phyloP scores from a whole-genome alignment of 2,888 invertebrate species.

The Phaonia tiefii region DNA sequence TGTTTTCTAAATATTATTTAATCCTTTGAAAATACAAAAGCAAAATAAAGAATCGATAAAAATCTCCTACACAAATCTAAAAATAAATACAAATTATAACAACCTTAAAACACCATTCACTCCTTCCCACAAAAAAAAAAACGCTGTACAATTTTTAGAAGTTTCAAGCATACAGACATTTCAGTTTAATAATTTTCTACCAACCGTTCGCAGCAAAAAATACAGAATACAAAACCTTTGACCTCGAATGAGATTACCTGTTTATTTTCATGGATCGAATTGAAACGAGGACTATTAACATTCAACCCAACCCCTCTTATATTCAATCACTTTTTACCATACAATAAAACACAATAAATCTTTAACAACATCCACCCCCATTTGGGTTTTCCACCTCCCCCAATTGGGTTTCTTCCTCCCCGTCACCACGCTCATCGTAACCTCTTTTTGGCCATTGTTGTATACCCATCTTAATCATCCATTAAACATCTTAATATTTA shows the following conservation, averaged over 20 bases:
- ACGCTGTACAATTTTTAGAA: background rate
- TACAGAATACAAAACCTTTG: slow-evolving; percentile 40
- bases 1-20: too few relatives aligned
- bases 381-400: background rate
- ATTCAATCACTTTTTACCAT: too few relatives aligned
- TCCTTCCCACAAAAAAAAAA: background rate
- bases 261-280: slow-evolving; percentile 17
- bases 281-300: slow-evolving; percentile 17
- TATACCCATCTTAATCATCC: slow-evolving; percentile 60
- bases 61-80: background rate
- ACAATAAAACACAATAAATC: background rate
- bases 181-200: slow-evolving; percentile 29
- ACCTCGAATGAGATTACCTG: slow-evolving; percentile 61
- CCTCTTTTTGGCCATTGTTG: slow-evolving; percentile 37
- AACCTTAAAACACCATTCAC: slow-evolving; percentile 36
- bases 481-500: slow-evolving; percentile 66
- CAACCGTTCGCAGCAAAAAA: background rate
- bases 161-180: slow-evolving; percentile 50
- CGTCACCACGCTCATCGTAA: background rate
- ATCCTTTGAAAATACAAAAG: too few relatives aligned
- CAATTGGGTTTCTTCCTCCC: background rate
- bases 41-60: slow-evolving; percentile 38
- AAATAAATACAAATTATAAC: slow-evolving; percentile 48
- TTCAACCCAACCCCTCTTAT: background rate
- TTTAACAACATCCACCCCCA: slow-evolving; percentile 4